phyloP scores from a whole-genome alignment of 2,888 invertebrate species.

The Drosophila multiciliata region DNA sequence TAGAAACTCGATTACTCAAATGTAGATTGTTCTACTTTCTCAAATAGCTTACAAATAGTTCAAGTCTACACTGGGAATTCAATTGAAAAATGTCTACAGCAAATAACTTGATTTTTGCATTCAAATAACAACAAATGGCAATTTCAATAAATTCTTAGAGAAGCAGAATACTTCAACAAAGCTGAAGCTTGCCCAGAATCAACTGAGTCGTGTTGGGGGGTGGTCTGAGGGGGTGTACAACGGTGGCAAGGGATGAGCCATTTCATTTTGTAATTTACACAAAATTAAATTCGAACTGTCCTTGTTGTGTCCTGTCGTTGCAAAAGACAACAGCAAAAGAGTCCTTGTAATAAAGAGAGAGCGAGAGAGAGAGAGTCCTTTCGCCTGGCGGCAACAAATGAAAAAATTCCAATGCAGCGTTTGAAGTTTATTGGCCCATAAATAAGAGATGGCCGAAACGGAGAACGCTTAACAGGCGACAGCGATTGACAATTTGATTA shows the following conservation, averaged over 20 bases:
- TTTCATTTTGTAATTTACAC: constrained; percentile 74
- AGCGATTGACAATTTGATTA: constrained; percentile 81
- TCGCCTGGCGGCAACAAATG: constrained; percentile 52
- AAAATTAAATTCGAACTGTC: constrained; percentile 78
- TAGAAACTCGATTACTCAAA: not conserved
- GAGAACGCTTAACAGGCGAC: constrained; percentile 55
- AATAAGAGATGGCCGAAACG: constrained; percentile 63
- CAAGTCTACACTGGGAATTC: not conserved
- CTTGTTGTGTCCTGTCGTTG: constrained; percentile 38
- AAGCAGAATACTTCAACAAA: constrained; percentile 8
- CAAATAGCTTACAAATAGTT: not conserved
- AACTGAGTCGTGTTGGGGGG: constrained; percentile 27
- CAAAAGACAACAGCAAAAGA: constrained; percentile 36
- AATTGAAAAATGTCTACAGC: not conserved
- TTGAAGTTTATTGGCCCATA: constrained; percentile 82
- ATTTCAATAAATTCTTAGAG: constrained; percentile 49
- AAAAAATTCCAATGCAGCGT: constrained; percentile 79
- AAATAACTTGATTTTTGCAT: constrained; percentile 21
- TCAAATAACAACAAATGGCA: constrained; percentile 30
- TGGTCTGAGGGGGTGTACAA: not conserved
- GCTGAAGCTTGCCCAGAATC: constrained; percentile 1
- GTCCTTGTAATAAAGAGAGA: constrained; percentile 7
- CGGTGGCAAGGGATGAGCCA: constrained; percentile 17
- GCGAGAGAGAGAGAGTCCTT: constrained; percentile 9
- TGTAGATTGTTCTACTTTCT: not conserved